Conservation (phyloP, 1,140 invertebrate genomes). For the Heliconius congener region DNA sequence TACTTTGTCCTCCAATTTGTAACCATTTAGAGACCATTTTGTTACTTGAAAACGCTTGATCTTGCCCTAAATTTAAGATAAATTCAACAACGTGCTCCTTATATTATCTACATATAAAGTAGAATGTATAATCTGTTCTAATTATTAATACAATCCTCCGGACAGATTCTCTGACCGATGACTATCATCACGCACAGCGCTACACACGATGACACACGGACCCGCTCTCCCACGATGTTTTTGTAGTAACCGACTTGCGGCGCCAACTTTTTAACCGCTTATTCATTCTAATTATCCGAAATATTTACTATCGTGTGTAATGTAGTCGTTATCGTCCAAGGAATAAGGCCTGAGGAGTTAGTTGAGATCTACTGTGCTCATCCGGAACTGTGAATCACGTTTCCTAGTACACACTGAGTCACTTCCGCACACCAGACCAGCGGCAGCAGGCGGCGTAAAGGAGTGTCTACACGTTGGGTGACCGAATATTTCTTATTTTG, state of each 20-base stretch:
- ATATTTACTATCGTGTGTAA: not conserved
- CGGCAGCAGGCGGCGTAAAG: not conserved
- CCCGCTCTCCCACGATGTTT: conserved; percentile 45
- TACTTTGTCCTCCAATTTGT: too few relatives aligned
- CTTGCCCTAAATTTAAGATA: too few relatives aligned
- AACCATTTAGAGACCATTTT: too few relatives aligned
- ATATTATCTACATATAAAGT: too few relatives aligned
- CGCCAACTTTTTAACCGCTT: conserved; percentile 35
- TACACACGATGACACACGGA: conserved; percentile 38
- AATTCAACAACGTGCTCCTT: too few relatives aligned
- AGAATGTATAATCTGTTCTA: not conserved
- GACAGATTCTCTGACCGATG: not conserved
- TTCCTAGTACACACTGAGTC: conserved; percentile 71
- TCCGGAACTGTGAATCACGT: conserved; percentile 66
- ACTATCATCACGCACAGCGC: not conserved
- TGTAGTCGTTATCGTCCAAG: not conserved
- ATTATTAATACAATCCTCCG: not conserved
- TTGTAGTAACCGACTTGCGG: conserved; percentile 33
- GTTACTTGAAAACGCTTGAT: too few relatives aligned
- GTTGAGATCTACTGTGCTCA: conserved; percentile 49
- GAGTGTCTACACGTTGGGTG: too few relatives aligned
- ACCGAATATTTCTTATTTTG: not conserved
- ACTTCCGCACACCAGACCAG: conserved; percentile 51
- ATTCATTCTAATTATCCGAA: conserved; percentile 3
- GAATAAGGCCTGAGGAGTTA: not conserved